Percentiles rank a stretch among this genome's conserved stretches.
phyloP scores from a whole-genome alignment of 2,113 vertebrate species.

The Chionis minor region DNA sequence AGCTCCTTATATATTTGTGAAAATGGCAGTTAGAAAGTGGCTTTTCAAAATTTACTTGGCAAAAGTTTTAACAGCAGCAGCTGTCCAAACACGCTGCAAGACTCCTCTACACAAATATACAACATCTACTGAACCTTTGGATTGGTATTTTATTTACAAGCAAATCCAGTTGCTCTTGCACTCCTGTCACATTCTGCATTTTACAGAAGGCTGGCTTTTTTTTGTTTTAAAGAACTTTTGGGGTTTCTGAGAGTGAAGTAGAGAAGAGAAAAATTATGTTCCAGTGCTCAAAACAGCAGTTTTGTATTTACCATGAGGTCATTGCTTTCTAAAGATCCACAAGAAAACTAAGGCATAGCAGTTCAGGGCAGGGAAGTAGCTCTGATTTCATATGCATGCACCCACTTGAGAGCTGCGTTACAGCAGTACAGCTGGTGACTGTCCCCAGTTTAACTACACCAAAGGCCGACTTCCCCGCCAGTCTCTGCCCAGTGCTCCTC shows the following conservation, averaged over 20 bases:
- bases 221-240: conserved; percentile 9
- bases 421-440: not conserved
- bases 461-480: not conserved
- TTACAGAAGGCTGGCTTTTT: not conserved
- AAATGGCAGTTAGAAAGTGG: not conserved
- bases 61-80: conserved; percentile 47
- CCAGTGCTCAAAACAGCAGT: not conserved
- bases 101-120: conserved; percentile 36
- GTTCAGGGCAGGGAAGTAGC: not conserved
- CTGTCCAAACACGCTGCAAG: conserved; percentile 68
- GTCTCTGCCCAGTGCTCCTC: not conserved
- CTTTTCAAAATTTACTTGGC: conserved; percentile 21
- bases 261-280: not conserved
- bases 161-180: not conserved
- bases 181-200: not conserved
- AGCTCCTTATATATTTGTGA: not conserved
- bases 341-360: not conserved
- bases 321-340: not conserved
- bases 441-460: not conserved
- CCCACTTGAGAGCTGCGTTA: not conserved
- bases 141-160: conserved; percentile 21
- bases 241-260: not conserved
- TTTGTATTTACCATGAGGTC: not conserved
- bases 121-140: not conserved
- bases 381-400: not conserved